These are phyloP conservation scores for Drosophila melanica DNA, from an alignment of 1,140 invertebrate genomes.

Conservation along the genomic window DNA sequence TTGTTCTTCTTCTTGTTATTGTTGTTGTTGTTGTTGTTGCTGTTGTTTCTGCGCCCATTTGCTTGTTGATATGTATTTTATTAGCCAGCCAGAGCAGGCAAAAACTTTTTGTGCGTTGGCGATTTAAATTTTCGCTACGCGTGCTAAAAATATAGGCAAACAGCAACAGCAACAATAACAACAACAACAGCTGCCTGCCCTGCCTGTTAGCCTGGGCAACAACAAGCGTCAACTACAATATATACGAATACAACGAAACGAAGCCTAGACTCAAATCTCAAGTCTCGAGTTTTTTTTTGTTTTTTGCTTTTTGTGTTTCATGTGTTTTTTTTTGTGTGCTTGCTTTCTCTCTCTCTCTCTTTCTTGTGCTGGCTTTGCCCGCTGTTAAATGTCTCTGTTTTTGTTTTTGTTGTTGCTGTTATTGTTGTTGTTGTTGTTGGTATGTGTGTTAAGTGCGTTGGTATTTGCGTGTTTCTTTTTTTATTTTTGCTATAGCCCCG, in stretches of 20 bases:
- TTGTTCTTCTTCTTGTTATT: conserved; percentile 47
- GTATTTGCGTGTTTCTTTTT: conserved; percentile 63
- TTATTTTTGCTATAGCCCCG: conserved; percentile 21
- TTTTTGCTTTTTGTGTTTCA: conserved; percentile 26
- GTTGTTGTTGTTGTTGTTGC: conserved; percentile 55
- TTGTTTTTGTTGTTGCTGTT: conserved; percentile 29
- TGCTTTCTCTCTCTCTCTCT: neutral
- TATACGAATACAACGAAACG: conserved; percentile 37
- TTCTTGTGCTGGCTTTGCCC: conserved; percentile 7
- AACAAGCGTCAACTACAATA: conserved; percentile 33
- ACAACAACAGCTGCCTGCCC: conserved; percentile 34
- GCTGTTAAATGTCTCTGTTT: conserved; percentile 45
- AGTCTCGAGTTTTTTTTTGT: conserved; percentile 54
- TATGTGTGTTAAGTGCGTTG: conserved; percentile 82
- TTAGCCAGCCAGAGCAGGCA: conserved; percentile 59
- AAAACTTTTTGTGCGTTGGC: conserved; percentile 64
- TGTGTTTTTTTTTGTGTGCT: neutral
- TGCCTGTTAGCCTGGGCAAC: conserved; percentile 10
- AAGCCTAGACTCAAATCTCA: conserved; percentile 60
- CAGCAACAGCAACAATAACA: conserved; percentile 19
- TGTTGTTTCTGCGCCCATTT: conserved; percentile 41
- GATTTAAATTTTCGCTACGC: conserved; percentile 66
- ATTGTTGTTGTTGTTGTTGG: conserved; percentile 42
- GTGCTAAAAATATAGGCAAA: conserved; percentile 72
- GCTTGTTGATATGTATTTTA: conserved; percentile 79